Conservation (phyloP, 2,797 vertebrate species). For the Pelobates cultripes region DNA sequence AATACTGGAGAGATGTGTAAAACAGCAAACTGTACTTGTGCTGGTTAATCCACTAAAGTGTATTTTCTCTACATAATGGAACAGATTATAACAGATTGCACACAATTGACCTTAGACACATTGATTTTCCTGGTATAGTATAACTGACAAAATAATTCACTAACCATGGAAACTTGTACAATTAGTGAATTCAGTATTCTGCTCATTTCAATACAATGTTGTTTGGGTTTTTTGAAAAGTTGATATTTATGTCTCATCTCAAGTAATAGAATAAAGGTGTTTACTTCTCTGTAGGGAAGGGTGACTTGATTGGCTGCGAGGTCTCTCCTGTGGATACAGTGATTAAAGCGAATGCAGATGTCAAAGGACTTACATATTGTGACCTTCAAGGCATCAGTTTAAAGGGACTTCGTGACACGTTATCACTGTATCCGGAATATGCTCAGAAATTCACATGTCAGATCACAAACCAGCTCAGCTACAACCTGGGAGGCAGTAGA, state of each 20-base stretch:
- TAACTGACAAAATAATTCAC: no score
- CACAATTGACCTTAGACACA: no score
- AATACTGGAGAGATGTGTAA: no score
- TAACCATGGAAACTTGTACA: no score
- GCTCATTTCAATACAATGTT: no score
- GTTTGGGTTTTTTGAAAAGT: not conserved
- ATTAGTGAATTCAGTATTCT: no score
- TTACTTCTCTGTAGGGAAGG: conserved; percentile 75
- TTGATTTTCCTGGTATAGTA: no score
- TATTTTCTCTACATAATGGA: no score
- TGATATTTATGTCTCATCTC: not conserved
- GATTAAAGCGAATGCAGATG: conserved; percentile 89
- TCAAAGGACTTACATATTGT: conserved; percentile 88
- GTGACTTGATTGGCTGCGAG: conserved; percentile 88
- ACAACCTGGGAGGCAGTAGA: conserved; percentile 83
- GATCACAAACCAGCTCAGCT: conserved; percentile 88
- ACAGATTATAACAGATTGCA: no score
- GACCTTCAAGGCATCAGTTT: conserved; percentile 89
- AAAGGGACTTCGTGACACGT: conserved; percentile 82
- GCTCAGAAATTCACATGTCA: conserved; percentile 85
- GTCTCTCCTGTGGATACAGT: conserved; percentile 83
- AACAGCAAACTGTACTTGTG: no score
- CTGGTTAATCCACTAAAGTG: no score
- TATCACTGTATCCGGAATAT: conserved; percentile 86
- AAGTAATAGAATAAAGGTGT: not conserved